These are phyloP conservation scores for Stegodyphus dumicola DNA, from an alignment of 1,140 invertebrate species.

Conservation along the genomic window DNA sequence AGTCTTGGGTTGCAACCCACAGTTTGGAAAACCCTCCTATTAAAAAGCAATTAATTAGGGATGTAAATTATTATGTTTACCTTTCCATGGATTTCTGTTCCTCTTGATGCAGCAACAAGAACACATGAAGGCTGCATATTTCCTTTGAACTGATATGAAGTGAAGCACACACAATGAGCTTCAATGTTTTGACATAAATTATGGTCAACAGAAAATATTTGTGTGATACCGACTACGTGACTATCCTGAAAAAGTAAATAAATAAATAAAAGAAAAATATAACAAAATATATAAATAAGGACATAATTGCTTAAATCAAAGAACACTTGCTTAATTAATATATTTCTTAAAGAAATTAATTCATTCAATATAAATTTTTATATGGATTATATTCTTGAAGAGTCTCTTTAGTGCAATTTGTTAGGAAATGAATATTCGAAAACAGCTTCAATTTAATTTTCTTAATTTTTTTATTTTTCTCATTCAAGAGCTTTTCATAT, in stretches of 20 bases:
- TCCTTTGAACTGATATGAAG: constrained; percentile 67
- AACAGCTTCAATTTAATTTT: neutral
- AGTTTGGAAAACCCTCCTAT: neutral
- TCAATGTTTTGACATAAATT: constrained; percentile 69
- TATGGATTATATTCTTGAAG: too few species aligned
- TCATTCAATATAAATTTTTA: too few species aligned
- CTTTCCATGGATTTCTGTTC: constrained; percentile 67
- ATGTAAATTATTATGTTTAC: constrained; percentile 58
- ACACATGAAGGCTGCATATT: constrained; percentile 67
- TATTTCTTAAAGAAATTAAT: too few species aligned
- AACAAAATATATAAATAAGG: neutral
- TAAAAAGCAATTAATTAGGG: neutral
- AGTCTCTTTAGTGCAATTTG: too few species aligned
- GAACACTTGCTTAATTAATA: neutral
- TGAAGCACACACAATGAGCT: constrained; percentile 68
- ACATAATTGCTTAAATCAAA: neutral
- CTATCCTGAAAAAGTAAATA: constrained; percentile 65
- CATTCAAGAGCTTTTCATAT: too few species aligned
- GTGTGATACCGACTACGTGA: constrained; percentile 68
- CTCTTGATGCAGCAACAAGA: constrained; percentile 67
- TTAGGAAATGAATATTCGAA: neutral
- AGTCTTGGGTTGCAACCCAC: too few species aligned
- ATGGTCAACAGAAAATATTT: constrained; percentile 68
- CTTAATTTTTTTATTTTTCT: too few species aligned
- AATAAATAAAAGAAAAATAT: neutral